Evolutionary conservation across 2,797 vertebrate genomes (phyloP).

Genomic region (Urocyon cinereoargenteus): DNA sequence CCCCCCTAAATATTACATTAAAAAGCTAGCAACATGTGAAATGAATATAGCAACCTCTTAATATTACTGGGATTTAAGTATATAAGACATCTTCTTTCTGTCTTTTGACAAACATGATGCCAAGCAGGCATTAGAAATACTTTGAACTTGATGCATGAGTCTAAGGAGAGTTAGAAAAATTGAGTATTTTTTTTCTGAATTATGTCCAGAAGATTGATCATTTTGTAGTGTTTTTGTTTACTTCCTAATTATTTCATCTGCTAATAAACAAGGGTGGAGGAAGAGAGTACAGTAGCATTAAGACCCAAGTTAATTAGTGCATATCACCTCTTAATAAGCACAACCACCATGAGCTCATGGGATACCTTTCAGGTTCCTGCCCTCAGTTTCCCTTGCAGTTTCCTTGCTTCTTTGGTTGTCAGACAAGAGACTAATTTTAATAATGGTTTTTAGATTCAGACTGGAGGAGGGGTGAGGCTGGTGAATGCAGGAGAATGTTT

Average conservation of each 20-base stretch:
- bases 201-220: neutral
- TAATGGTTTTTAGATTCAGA: neutral
- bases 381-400: neutral
- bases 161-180: neutral
- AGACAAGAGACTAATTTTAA: neutral
- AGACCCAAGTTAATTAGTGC: neutral
- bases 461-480: neutral
- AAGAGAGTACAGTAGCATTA: neutral
- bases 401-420: neutral
- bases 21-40: neutral
- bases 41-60: neutral
- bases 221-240: neutral
- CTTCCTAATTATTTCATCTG: neutral
- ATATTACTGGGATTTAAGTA: neutral
- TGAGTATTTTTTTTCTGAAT: neutral
- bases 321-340: neutral
- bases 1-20: neutral
- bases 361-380: neutral
- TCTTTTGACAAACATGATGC: neutral
- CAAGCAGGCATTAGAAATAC: neutral
- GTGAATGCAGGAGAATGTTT: neutral
- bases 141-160: neutral
- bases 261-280: neutral
- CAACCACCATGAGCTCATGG: neutral
- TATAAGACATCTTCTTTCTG: neutral